phyloP scores from a whole-genome alignment of 2,888 invertebrate species.

The Pyrrhia umbra region DNA sequence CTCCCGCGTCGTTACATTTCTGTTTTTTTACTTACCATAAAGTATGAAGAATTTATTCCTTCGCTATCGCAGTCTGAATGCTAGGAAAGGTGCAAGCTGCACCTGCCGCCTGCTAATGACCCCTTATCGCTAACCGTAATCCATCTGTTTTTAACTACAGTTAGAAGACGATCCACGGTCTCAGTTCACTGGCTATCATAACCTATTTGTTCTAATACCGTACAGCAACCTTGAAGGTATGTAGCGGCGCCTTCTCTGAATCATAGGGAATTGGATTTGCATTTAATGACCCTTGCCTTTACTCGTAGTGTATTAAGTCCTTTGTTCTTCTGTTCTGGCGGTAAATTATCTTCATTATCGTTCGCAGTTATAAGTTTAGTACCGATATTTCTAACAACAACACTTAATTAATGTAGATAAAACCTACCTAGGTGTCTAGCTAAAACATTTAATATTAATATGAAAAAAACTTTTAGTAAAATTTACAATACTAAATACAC shows the following conservation, averaged over 20 bases:
- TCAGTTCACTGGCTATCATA: slow-evolving; percentile 68
- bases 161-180: slow-evolving; percentile 66
- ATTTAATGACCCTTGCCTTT: slow-evolving; percentile 58
- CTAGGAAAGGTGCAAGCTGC: slow-evolving; percentile 55
- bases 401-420: neutral
- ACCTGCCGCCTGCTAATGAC: slow-evolving; percentile 68
- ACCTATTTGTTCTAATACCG: slow-evolving; percentile 61
- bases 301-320: slow-evolving; percentile 9
- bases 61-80: slow-evolving; percentile 35
- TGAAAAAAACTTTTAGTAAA: too few species aligned
- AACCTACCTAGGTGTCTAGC: neutral
- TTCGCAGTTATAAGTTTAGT: neutral
- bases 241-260: slow-evolving; percentile 64
- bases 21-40: neutral
- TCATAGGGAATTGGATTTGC: slow-evolving; percentile 66
- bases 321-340: slow-evolving; percentile 29
- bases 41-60: slow-evolving; percentile 14
- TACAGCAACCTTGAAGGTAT: slow-evolving; percentile 69
- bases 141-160: slow-evolving; percentile 60
- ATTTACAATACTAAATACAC: too few species aligned
- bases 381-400: neutral
- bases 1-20: slow-evolving; percentile 22
- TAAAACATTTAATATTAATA: neutral
- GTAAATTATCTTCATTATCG: slow-evolving; percentile 1
- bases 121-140: slow-evolving; percentile 67